Evolutionary conservation across 1,140 invertebrate species (phyloP).

Genomic region (Panagrolaimus sp.): DNA sequence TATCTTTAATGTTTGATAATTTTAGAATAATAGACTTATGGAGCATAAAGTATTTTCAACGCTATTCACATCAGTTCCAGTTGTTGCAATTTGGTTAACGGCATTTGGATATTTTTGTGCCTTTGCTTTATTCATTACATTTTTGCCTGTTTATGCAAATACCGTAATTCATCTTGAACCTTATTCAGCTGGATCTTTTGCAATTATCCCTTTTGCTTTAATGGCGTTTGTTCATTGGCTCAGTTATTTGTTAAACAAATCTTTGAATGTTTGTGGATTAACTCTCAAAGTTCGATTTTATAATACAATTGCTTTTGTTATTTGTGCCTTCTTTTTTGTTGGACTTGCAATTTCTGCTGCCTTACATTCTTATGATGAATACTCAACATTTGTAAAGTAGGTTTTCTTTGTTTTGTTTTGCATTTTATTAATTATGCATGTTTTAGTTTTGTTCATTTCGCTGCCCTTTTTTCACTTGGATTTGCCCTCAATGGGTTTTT

Average conservation of each 20-base stretch:
- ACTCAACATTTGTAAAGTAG: not conserved
- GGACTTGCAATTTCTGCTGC: constrained; percentile 24
- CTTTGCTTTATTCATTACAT: constrained; percentile 29
- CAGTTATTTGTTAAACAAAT: constrained; percentile 15
- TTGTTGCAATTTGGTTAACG: constrained; percentile 27
- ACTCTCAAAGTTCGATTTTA: constrained; percentile 33
- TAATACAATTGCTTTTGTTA: constrained; percentile 27
- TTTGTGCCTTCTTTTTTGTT: constrained; percentile 29
- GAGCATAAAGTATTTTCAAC: constrained; percentile 20
- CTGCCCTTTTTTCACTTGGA: constrained; percentile 33
- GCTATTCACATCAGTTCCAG: constrained; percentile 33
- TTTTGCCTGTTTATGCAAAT: constrained; percentile 33
- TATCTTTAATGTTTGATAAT: too few species aligned
- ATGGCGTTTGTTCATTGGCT: constrained; percentile 20
- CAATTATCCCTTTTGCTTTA: constrained; percentile 14
- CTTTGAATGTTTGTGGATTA: constrained; percentile 6
- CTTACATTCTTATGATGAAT: constrained; percentile 21
- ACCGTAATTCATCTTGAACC: constrained; percentile 25
- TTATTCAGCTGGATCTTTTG: not conserved
- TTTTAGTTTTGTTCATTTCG: constrained; percentile 18
- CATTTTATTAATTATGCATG: too few species aligned
- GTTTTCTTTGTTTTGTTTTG: too few species aligned
- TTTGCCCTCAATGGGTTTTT: constrained; percentile 34
- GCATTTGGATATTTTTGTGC: constrained; percentile 44
- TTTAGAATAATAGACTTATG: constrained; percentile 25